These are phyloP conservation scores for Helicoverpa assulta DNA, from an alignment of 2,888 invertebrate species.

Conservation along the genomic window DNA sequence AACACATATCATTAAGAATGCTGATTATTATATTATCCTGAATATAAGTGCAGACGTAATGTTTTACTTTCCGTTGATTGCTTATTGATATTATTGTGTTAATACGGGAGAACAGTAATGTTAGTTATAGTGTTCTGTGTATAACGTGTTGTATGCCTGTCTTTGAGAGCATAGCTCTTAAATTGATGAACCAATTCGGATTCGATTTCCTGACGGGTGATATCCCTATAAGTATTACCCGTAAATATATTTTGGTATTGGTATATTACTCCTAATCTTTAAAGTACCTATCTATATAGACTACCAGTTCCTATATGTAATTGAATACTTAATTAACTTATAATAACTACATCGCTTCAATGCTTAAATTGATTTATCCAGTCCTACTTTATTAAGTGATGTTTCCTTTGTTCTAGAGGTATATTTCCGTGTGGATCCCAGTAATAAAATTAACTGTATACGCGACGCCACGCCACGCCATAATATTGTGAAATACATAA, in stretches of 20 bases:
- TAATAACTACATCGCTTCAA: neutral
- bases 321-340: too few relatives aligned
- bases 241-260: too few relatives aligned
- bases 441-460: neutral
- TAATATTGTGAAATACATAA: too few relatives aligned
- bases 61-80: conserved; percentile 34
- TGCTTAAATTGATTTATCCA: neutral
- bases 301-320: too few relatives aligned
- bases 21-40: conserved; percentile 23
- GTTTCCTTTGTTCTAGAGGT: neutral
- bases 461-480: neutral
- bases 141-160: too few relatives aligned
- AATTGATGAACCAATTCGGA: too few relatives aligned
- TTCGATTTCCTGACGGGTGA: too few relatives aligned
- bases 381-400: neutral
- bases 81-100: neutral
- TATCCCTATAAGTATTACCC: too few relatives aligned
- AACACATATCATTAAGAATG: conserved; percentile 13
- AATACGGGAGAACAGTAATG: neutral
- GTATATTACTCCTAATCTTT: too few relatives aligned
- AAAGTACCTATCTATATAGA: too few relatives aligned
- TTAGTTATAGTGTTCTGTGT: too few relatives aligned
- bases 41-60: conserved; percentile 41
- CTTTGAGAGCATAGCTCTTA: too few relatives aligned
- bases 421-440: neutral